phyloP scores from a whole-genome alignment of 2,888 invertebrate genomes.

The Eumacrocentrus americanus region DNA sequence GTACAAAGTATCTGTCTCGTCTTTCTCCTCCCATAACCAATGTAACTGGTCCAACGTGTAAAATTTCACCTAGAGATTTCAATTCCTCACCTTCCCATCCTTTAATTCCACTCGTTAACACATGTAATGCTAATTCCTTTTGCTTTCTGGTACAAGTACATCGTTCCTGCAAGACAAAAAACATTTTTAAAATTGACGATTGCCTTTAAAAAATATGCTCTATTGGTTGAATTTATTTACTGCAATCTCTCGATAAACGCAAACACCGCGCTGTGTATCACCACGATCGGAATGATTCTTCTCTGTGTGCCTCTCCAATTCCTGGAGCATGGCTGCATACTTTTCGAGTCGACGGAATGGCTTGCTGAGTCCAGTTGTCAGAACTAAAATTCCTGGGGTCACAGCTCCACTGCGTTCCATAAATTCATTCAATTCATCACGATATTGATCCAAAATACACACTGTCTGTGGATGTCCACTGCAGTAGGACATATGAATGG shows the following conservation, averaged over 20 bases:
- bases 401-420: conserved; percentile 89
- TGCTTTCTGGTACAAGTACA: conserved; percentile 89
- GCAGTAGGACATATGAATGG: conserved; percentile 88
- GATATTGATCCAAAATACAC: conserved; percentile 89
- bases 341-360: conserved; percentile 95
- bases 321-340: conserved; percentile 93
- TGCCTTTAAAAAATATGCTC: no score
- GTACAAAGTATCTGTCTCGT: conserved; percentile 87
- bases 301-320: conserved; percentile 93
- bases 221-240: conserved; percentile 65
- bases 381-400: conserved; percentile 83
- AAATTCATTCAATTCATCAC: conserved; percentile 82
- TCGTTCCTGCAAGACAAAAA: conserved; percentile 70
- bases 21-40: conserved; percentile 80
- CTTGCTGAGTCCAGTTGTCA: conserved; percentile 92
- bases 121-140: conserved; percentile 95
- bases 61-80: conserved; percentile 79
- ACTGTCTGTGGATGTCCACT: conserved; percentile 94
- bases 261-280: conserved; percentile 93
- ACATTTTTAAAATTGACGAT: no score
- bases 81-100: conserved; percentile 92
- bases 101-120: conserved; percentile 90
- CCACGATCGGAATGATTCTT: conserved; percentile 95
- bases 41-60: conserved; percentile 87
- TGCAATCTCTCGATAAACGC: conserved; percentile 93